A percentile compares a stretch with the other conserved stretches of the same genome.
Evolutionary conservation across 1,140 invertebrate species (phyloP).

Genomic region (Tetranychus cinnabarinus): DNA sequence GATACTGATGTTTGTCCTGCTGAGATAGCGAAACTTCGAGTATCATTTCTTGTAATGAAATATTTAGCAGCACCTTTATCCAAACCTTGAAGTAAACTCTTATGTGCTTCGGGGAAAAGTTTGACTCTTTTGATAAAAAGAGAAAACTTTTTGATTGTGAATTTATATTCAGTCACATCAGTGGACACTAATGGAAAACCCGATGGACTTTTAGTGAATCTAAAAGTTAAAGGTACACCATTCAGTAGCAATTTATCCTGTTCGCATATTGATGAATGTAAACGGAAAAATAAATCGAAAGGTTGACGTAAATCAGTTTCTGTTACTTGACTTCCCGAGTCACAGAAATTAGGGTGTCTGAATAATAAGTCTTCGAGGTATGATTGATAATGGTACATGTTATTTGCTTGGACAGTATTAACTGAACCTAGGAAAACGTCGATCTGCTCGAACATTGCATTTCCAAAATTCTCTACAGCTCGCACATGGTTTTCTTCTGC

Average conservation of each 20-base stretch:
- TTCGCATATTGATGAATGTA: not conserved
- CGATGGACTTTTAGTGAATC: not conserved
- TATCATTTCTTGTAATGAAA: not conserved
- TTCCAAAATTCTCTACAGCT: not conserved
- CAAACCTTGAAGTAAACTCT: not conserved
- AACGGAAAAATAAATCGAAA: not conserved
- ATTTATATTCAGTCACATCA: not conserved
- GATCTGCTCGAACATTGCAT: not conserved
- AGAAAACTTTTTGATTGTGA: not conserved
- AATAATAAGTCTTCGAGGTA: not conserved
- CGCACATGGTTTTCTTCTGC: not conserved
- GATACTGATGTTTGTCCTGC: not conserved
- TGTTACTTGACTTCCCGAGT: not conserved
- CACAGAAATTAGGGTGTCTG: not conserved
- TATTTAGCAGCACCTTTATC: not conserved
- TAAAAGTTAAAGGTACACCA: not conserved
- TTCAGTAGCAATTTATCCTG: not conserved
- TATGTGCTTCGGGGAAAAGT: not conserved
- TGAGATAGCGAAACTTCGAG: not conserved
- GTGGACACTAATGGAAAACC: not conserved
- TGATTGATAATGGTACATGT: not conserved
- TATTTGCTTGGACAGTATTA: not conserved
- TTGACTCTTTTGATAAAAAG: not conserved
- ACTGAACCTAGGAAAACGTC: not conserved
- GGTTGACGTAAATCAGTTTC: not conserved